phyloP scores from a whole-genome alignment of 2,113 vertebrate species.

The Callospermophilus lateralis region DNA sequence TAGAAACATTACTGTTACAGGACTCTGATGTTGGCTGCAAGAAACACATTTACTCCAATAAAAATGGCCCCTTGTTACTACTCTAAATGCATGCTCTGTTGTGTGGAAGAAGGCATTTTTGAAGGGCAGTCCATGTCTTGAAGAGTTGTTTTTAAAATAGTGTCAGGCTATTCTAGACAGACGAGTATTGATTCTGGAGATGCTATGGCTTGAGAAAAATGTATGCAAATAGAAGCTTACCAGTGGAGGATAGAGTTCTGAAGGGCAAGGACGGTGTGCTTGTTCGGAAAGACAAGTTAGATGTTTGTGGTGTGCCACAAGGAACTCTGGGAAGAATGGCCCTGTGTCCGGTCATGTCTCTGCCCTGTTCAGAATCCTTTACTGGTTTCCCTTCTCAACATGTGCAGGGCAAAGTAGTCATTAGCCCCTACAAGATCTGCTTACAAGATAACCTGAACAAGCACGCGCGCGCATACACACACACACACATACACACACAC shows the following conservation, averaged over 20 bases:
- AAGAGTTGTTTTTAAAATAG: constrained; percentile 63
- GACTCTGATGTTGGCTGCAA: constrained; percentile 81
- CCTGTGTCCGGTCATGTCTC: background rate
- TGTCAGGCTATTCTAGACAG: constrained; percentile 44
- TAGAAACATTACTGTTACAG: constrained; percentile 82
- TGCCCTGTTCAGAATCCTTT: background rate
- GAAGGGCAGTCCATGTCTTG: constrained; percentile 75
- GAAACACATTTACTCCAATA: constrained; percentile 72
- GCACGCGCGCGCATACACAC: rapidly evolving
- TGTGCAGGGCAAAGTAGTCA: background rate
- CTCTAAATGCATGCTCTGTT: constrained; percentile 76
- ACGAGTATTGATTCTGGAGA: background rate
- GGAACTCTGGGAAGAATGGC: background rate
- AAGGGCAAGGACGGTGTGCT: background rate
- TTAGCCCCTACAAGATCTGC: too few species aligned
- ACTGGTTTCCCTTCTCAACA: background rate
- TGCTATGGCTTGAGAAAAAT: constrained; percentile 3
- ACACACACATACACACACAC: background rate
- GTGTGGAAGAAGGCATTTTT: constrained; percentile 68
- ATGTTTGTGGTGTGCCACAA: background rate
- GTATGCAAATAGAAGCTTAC: background rate
- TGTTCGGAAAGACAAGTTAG: background rate
- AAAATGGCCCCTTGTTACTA: constrained; percentile 83
- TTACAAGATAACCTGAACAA: background rate
- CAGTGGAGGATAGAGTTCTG: background rate